Base-by-base conservation (phyloP, 2,797 vertebrate species). In the Chaetodon trifasciatus region DNA sequence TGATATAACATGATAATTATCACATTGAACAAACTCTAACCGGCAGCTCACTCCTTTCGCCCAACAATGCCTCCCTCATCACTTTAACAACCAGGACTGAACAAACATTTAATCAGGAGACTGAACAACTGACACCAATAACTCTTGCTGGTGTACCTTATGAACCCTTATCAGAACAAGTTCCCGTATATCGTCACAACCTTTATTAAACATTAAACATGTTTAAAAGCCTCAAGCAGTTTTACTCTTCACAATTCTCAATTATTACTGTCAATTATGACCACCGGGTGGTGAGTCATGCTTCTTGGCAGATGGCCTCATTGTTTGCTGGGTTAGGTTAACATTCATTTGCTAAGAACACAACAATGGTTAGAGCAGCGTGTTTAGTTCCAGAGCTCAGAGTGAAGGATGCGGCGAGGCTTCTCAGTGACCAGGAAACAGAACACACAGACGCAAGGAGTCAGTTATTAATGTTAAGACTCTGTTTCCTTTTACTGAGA, bases 281-380 rank as follows among this genome's bases (percentile, higher is more conserved):
- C 68, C 77, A 61, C 11, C 68, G 37, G 67, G 69, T 13, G 42
- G 70, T 78, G 67, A 88, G 84, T 90, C 81, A 87, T 77, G 74
- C 77, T 53, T 76, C 56, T 52, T 56, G 74, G 82, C 77, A 40
- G 79, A 70, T 15, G 58, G 60, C 24, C 39, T 76, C 50, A 78
- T 67, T 74, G 65, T 71, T 24, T 12, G 62, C 69, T 46, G 60
- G 88, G 90, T 92, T 93, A 90, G 88, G 56, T 60, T 63, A 76
- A 77, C 60, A 86, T 70, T 78, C 32, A 85, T 81, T 84, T 68
- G 68, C 72, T 84, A 72, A 57, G 67, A 73, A 88, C 79, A 84
- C 58, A 44, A 49, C 49, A 8, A 28, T 21, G 64, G 93, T 95
- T 94, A 95, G 91, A 75, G 88, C 42, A 81, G 85, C 39, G 6